Conservation (phyloP, 2,888 invertebrate genomes). For the Hyppa rectilinea region DNA sequence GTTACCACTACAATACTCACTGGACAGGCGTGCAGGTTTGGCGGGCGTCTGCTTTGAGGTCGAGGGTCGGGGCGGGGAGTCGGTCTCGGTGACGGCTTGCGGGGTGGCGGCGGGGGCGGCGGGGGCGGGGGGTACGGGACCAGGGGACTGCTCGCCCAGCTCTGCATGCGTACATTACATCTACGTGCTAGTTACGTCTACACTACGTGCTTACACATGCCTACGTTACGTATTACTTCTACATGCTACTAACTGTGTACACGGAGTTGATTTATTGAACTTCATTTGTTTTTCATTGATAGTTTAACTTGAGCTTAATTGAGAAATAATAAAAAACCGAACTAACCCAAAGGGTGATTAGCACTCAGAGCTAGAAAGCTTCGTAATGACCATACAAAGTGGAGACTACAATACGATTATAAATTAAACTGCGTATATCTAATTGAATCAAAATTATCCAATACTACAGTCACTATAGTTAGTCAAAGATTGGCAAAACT, state of each 20-base stretch:
- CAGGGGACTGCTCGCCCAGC: conserved; percentile 72
- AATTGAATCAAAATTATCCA: too few relatives aligned
- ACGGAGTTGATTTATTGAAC: conserved; percentile 21
- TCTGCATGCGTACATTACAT: conserved; percentile 87
- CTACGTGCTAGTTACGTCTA: conserved; percentile 88
- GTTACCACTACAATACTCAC: conserved; percentile 80
- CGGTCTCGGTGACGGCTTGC: conserved; percentile 61
- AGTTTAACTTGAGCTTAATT: too few relatives aligned
- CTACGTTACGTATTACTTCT: conserved; percentile 63
- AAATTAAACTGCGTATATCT: too few relatives aligned
- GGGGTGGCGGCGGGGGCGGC: conserved; percentile 52
- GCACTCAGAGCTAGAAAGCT: too few relatives aligned
- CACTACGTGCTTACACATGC: conserved; percentile 82
- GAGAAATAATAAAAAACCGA: too few relatives aligned
- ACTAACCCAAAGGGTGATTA: too few relatives aligned
- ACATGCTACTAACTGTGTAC: conserved; percentile 66
- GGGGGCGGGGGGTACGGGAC: conserved; percentile 61
- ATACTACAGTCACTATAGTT: too few relatives aligned
- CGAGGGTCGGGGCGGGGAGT: conserved; percentile 73
- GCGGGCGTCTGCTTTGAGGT: conserved; percentile 85
- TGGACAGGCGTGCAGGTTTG: conserved; percentile 88
- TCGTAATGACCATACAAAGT: too few relatives aligned
- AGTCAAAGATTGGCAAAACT: too few relatives aligned
- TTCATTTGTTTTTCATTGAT: too few relatives aligned
- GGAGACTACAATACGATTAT: too few relatives aligned